phyloP scores from a whole-genome alignment of 1,140 invertebrate genomes.

The Cheumatopsyche charites region DNA sequence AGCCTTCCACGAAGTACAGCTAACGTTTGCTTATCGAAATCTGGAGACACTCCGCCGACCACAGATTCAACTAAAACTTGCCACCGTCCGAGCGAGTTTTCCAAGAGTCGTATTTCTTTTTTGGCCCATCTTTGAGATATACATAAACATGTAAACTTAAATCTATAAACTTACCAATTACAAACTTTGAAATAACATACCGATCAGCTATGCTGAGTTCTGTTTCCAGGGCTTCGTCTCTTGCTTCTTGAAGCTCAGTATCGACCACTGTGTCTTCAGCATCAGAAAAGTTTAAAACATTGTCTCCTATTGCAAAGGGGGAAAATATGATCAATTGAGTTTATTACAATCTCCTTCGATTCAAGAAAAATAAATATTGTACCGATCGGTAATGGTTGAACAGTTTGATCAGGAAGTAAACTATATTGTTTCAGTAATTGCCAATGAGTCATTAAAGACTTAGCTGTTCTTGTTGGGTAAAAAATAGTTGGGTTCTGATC shows the following conservation, averaged over 20 bases:
- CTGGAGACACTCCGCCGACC: conserved; percentile 77
- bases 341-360: background rate
- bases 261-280: conserved; percentile 90
- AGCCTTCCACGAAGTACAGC: conserved; percentile 91
- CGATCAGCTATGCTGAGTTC: conserved; percentile 74
- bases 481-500: conserved; percentile 84
- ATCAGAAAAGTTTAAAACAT: conserved; percentile 86
- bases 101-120: conserved; percentile 85
- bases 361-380: conserved; percentile 29
- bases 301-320: too few relatives aligned
- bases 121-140: conserved; percentile 59
- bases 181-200: conserved; percentile 51
- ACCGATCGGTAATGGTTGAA: conserved; percentile 68
- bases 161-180: background rate
- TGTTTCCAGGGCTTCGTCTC: conserved; percentile 74
- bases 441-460: conserved; percentile 88
- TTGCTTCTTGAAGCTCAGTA: conserved; percentile 77
- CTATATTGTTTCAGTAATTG: conserved; percentile 92
- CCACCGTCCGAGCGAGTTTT: conserved; percentile 89
- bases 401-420: conserved; percentile 86
- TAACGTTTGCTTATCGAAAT: conserved; percentile 90
- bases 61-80: conserved; percentile 93
- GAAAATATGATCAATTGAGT: conserved; percentile 39
- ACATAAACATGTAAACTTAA: conserved; percentile 26
- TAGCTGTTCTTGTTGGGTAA: conserved; percentile 85